Conservation (phyloP, 2,888 invertebrate species). For the Drosophila maculinotata region DNA sequence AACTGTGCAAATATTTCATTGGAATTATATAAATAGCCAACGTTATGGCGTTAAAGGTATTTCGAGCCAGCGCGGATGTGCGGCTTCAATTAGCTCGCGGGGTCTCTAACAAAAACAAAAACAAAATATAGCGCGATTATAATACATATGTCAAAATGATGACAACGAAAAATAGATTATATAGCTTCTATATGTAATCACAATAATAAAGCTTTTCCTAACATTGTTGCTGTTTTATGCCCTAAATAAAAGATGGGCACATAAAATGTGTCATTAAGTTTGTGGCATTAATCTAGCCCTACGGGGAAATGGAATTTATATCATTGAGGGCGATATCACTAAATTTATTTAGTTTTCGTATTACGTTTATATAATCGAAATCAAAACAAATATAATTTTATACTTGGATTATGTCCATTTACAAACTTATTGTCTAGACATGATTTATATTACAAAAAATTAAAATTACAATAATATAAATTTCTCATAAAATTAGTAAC, state of each 20-base stretch:
- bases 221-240: conserved; percentile 22
- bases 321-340: not conserved
- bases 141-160: conserved; percentile 56
- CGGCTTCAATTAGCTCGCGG: conserved; percentile 40
- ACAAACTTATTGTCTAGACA: too few species aligned
- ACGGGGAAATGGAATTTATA: not conserved
- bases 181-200: conserved; percentile 35
- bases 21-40: conserved; percentile 34
- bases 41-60: conserved; percentile 28
- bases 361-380: not conserved
- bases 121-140: conserved; percentile 35
- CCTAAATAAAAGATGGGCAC: conserved; percentile 29
- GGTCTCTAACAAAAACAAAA: conserved; percentile 6
- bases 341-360: not conserved
- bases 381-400: not conserved
- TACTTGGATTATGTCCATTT: not conserved
- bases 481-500: too few species aligned
- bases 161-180: conserved; percentile 40
- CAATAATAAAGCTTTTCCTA: conserved; percentile 35
- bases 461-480: too few species aligned
- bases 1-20: conserved; percentile 40
- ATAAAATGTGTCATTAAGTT: conserved; percentile 28
- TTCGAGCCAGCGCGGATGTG: conserved; percentile 44
- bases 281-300: conserved; percentile 13
- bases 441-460: too few species aligned